These are phyloP conservation scores for Yponomeuta malinellus DNA, from an alignment of 2,888 invertebrate species.

Conservation along the genomic window DNA sequence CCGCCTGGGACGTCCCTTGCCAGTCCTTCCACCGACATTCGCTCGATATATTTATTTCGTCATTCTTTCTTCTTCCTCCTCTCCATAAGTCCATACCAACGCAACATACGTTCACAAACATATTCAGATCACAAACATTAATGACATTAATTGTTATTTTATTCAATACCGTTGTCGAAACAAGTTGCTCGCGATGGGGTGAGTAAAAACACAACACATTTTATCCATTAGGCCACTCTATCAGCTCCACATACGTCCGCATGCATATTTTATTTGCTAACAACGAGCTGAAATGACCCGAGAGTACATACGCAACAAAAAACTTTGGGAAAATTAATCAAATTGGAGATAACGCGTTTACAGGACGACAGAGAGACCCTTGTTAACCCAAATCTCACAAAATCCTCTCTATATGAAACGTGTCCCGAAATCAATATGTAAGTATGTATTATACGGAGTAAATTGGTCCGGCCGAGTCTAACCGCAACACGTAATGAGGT, in stretches of 20 bases:
- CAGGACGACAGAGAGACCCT: background rate
- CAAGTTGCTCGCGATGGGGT: background rate
- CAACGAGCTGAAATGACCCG: background rate
- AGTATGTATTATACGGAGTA: background rate
- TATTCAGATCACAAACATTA: no score
- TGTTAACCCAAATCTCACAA: background rate
- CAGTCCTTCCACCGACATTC: no score
- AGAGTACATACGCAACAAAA: background rate
- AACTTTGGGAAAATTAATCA: background rate
- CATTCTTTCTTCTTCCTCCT: no score
- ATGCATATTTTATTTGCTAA: background rate
- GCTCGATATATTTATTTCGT: no score
- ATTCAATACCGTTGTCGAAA: background rate
- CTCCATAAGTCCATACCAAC: no score
- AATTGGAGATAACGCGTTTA: constrained; percentile 4
- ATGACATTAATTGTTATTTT: background rate
- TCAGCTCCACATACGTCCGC: background rate
- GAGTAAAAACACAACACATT: background rate
- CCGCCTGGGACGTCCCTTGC: no score
- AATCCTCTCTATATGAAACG: background rate
- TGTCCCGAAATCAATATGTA: constrained; percentile 2
- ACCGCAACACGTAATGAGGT: background rate
- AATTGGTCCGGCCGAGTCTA: background rate
- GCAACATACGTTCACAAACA: no score
- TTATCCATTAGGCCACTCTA: background rate